Conservation (phyloP, 1,140 invertebrate species). For the Ridgeia piscesae region DNA sequence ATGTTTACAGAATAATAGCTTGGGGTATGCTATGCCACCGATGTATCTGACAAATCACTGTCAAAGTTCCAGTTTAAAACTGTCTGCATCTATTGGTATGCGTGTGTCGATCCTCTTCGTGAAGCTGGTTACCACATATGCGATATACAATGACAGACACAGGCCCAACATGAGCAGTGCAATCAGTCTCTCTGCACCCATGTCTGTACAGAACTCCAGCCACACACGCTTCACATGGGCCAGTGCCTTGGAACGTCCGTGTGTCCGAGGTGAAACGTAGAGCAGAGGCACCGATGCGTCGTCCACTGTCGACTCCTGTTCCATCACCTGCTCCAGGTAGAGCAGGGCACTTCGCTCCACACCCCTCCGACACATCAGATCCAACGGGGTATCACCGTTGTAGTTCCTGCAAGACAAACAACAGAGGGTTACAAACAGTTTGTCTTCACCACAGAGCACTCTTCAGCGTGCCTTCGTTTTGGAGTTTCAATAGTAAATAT, state of each 20-base stretch:
- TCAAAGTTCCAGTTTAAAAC: conserved; percentile 10
- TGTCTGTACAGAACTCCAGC: conserved; percentile 13
- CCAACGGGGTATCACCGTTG: conserved; percentile 16
- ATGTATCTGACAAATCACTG: no score
- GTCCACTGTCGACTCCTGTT: neutral
- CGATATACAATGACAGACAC: conserved; percentile 1
- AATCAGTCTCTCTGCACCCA: conserved; percentile 10
- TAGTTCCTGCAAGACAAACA: neutral
- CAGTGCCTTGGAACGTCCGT: neutral
- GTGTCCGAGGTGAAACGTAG: neutral
- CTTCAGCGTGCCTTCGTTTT: no score
- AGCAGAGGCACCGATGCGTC: neutral
- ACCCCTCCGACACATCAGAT: conserved; percentile 13
- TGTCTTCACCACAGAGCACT: no score
- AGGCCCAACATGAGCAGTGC: neutral
- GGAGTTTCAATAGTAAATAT: no score
- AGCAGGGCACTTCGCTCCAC: conserved; percentile 2
- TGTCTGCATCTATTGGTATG: neutral
- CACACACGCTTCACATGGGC: neutral
- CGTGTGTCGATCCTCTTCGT: neutral
- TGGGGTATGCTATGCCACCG: no score
- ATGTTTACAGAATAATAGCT: no score
- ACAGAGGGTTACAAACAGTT: no score
- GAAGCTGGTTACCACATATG: conserved; percentile 10
- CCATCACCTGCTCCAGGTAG: conserved; percentile 15